phyloP scores from a whole-genome alignment of 2,113 vertebrate species.

The Cebus imitator region DNA sequence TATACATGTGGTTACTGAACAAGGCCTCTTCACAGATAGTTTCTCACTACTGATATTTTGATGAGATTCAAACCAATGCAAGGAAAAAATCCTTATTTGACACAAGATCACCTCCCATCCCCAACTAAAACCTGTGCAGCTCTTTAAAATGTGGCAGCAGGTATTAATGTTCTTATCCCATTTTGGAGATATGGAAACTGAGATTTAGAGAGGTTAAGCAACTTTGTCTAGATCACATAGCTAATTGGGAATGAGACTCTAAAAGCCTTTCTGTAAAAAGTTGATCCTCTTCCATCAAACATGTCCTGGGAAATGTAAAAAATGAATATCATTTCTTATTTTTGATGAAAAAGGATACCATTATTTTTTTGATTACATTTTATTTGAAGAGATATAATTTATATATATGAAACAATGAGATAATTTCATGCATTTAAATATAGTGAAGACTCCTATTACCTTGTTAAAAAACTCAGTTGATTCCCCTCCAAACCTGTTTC shows the following conservation, averaged over 20 bases:
- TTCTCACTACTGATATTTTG: slow-evolving; percentile 40
- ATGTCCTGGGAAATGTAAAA: background rate
- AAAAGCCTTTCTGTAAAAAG: background rate
- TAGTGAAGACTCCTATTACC: background rate
- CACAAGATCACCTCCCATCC: background rate
- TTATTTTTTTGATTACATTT: slow-evolving; percentile 1
- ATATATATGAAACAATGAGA: background rate
- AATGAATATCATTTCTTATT: background rate
- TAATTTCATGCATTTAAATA: background rate
- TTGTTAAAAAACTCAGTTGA: background rate
- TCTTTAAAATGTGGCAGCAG: background rate
- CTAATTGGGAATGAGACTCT: background rate
- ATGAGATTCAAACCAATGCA: background rate
- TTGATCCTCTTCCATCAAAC: background rate
- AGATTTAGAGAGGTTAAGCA: background rate
- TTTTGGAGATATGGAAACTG: slow-evolving; percentile 2
- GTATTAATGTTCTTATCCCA: background rate
- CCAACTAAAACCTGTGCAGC: background rate
- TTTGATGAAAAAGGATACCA: background rate
- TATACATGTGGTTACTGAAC: background rate
- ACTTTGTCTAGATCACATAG: background rate
- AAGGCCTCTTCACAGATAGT: background rate
- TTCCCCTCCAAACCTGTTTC: background rate
- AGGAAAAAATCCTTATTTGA: slow-evolving; percentile 10
- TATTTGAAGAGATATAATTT: background rate